These are phyloP conservation scores for Rhadinocentrus ornatus DNA, from an alignment of 2,797 vertebrate genomes.

Conservation along the genomic window DNA sequence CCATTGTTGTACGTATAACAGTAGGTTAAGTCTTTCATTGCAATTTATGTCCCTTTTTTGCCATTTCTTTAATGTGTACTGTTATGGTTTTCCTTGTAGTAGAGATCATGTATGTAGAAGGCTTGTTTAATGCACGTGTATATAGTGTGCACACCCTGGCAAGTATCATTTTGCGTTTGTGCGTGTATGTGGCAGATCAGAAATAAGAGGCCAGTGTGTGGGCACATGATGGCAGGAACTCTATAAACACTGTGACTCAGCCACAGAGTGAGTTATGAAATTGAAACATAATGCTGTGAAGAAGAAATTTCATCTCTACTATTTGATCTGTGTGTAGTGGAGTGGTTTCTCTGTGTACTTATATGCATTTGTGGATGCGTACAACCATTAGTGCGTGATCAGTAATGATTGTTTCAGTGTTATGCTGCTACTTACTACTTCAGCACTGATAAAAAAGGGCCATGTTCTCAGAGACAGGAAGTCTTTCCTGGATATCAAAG, in stretches of 20 bases:
- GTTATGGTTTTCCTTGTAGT: conserved; percentile 32
- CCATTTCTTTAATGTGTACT: conserved; percentile 25
- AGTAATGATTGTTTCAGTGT: conserved; percentile 49
- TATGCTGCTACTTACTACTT: conserved; percentile 51
- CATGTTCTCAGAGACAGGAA: conserved; percentile 34
- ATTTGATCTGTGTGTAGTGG: conserved; percentile 40
- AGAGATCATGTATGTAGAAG: conserved; percentile 3
- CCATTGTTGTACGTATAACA: conserved; percentile 8
- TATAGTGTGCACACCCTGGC: conserved; percentile 8
- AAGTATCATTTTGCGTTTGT: conserved; percentile 24
- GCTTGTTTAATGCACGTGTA: conserved; percentile 12
- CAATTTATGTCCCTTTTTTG: conserved; percentile 39
- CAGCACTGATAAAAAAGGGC: conserved; percentile 34
- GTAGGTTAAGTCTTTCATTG: conserved; percentile 4
- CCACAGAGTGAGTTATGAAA: conserved; percentile 60
- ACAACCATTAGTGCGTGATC: conserved; percentile 29
- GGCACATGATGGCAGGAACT: conserved; percentile 49
- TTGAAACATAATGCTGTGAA: conserved; percentile 62
- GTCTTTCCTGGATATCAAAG: conserved; percentile 47
- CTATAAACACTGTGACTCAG: conserved; percentile 76
- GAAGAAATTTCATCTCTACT: conserved; percentile 51
- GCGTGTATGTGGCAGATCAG: conserved; percentile 42
- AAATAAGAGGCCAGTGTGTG: conserved; percentile 60
- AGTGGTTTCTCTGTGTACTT: conserved; percentile 11
- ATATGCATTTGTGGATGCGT: conserved; percentile 27